A percentile compares a stretch with the other conserved stretches of the same genome.
Evolutionary conservation across 1,140 invertebrate species (phyloP).

Genomic region (Drosophila sucinea): DNA sequence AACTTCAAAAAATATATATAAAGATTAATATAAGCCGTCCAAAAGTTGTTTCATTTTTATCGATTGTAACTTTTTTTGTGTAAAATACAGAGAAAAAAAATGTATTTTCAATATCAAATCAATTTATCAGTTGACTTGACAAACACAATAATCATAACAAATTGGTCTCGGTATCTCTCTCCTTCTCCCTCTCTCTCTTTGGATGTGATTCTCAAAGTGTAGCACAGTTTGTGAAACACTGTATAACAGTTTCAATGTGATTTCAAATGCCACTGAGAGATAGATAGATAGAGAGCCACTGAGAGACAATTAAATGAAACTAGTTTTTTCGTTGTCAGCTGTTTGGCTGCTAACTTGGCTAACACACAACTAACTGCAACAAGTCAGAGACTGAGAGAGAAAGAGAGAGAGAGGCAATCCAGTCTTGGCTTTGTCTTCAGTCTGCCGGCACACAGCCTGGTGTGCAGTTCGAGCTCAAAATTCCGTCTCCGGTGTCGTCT

Average conservation of each 20-base stretch:
- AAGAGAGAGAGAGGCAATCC: slow-evolving; percentile 2
- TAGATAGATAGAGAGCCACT: background rate
- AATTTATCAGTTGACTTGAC: slow-evolving; percentile 81
- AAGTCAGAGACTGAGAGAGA: slow-evolving; percentile 16
- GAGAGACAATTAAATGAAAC: slow-evolving; percentile 67
- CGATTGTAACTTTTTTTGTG: slow-evolving; percentile 7
- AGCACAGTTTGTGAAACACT: slow-evolving; percentile 54
- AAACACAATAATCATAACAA: slow-evolving; percentile 75
- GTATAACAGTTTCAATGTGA: slow-evolving; percentile 44
- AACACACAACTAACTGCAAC: slow-evolving; percentile 49
- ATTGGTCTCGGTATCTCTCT: slow-evolving; percentile 38
- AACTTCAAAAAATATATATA: background rate
- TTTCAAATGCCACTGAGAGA: slow-evolving; percentile 43
- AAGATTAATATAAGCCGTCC: slow-evolving; percentile 8
- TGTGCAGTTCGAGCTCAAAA: slow-evolving; percentile 65
- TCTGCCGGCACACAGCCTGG: slow-evolving; percentile 73
- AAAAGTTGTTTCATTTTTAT: slow-evolving; percentile 54
- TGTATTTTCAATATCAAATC: slow-evolving; percentile 80
- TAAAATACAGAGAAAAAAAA: slow-evolving; percentile 58
- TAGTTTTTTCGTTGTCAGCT: slow-evolving; percentile 72
- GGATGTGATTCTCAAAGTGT: slow-evolving; percentile 27
- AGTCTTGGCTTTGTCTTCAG: slow-evolving; percentile 37
- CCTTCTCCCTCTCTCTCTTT: slow-evolving; percentile 7
- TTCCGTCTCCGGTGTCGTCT: slow-evolving; percentile 52
- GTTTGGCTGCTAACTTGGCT: slow-evolving; percentile 63